Evolutionary conservation across 2,888 invertebrate genomes (phyloP), one percentile per base, ranked within the genome.

Genomic region (Lasioglossum leucozonium): DNA sequence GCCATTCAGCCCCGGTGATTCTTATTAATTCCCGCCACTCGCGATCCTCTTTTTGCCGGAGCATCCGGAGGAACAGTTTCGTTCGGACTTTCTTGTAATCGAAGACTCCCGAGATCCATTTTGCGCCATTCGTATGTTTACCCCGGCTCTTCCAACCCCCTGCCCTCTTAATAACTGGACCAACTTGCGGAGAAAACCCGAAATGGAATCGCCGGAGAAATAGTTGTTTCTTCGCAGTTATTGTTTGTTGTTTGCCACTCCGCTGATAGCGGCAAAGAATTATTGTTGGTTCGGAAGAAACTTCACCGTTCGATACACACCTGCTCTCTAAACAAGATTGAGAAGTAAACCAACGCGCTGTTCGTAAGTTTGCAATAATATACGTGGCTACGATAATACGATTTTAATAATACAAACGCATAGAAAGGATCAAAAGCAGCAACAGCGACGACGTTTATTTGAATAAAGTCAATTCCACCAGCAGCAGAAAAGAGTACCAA

Each of bases 21-120:
- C 84, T 82, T 74, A 82, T 82, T 83, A 77, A 83, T 77, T 84
- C 73, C 67, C 42, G 77, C 51, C 51, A n/a, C 34, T 44, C 82
- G 55, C 26, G n/a, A 30, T 34, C 37, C 44, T 16, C 58, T 76
- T 65, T 44, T 81, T 40, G 42, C 44, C 0, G 34, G 34, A n/a
- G 22, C 37, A 51, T 44, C 73, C 30, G 40, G 18, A 34, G 40
- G 62, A 47, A 73, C 69, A 81, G 67, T 81, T 81, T 73, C 67
- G 40, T 37, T 82, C 47, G 26, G 13, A 72, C 22, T 44, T 72
- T 72, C 34, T 34, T 72, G 44, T 72, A 72, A 72, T 72, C 34
- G 72, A 72, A 30, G 72, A 65, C 65, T 65, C 22, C 34, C 18
- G 22, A 37, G 67, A 67, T 67, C 67, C 37, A 37, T 34, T 67